A percentile compares a stretch with the other conserved stretches of the same genome.
Conservation (phyloP, 2,113 vertebrate species). For the Oncorhynchus gorbuscha region DNA sequence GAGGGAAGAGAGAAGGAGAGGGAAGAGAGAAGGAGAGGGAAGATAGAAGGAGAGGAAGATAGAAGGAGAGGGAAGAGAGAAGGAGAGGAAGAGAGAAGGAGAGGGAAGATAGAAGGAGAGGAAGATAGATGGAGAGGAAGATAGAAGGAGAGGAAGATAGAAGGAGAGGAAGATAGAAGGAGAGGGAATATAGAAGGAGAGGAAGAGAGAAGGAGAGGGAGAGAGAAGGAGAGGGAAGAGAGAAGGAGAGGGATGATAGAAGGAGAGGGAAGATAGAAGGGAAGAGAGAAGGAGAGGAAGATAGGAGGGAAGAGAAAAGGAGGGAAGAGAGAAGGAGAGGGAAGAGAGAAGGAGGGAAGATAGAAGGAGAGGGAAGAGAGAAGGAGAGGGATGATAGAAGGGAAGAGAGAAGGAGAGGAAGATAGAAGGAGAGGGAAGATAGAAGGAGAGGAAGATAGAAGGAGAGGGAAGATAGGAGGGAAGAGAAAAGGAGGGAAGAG, state of each 20-base stretch:
- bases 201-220: no score
- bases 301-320: not conserved
- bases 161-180: not conserved
- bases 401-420: not conserved
- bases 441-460: no score
- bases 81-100: no score
- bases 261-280: not conserved
- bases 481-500: not conserved
- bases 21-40: no score
- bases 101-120: conserved; percentile 6
- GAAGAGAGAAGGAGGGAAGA: conserved; percentile 15
- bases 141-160: no score
- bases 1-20: no score
- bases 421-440: not conserved
- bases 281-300: conserved; percentile 9
- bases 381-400: conserved; percentile 13
- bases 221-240: no score
- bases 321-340: no score
- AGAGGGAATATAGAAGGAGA: not conserved
- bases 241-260: not conserved
- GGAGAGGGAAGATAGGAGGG: no score
- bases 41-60: conserved; percentile 13
- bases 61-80: no score
- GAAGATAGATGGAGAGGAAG: not conserved
- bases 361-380: not conserved